Evolutionary conservation across 2,797 vertebrate genomes (phyloP).

Genomic region (Molossus molossus): DNA sequence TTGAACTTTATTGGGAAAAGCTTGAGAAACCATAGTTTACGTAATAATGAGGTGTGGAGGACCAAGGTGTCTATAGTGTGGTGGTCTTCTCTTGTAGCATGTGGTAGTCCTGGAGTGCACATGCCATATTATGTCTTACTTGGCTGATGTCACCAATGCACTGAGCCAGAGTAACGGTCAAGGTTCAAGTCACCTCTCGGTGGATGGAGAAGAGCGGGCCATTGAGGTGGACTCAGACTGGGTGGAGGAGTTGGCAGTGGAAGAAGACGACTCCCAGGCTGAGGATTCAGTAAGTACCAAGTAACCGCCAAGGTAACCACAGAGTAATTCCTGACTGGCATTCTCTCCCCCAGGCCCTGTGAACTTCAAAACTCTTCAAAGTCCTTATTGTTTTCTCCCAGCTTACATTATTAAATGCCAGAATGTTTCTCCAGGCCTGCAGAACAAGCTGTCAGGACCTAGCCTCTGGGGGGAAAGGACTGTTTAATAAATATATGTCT

Average conservation of each 20-base stretch:
- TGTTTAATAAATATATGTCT: not conserved
- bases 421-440: not conserved
- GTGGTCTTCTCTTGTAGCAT: conserved; percentile 90
- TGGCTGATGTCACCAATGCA: conserved; percentile 99
- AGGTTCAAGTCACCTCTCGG: conserved; percentile 94
- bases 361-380: not conserved
- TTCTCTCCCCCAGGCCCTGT: not conserved
- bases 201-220: conserved; percentile 98
- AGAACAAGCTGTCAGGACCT: not conserved
- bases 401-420: not conserved
- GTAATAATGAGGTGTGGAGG: not conserved
- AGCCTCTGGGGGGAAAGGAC: not conserved
- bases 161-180: conserved; percentile 95
- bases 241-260: conserved; percentile 98
- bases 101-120: conserved; percentile 97
- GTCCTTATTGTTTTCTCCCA: not conserved
- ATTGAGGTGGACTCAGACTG: conserved; percentile 99
- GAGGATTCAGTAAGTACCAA: conserved; percentile 96
- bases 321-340: not conserved
- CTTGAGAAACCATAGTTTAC: not conserved
- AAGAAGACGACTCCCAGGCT: conserved; percentile 99
- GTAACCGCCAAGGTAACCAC: rapidly evolving
- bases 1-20: not conserved
- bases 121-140: conserved; percentile 98
- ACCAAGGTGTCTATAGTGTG: not conserved